Conservation (phyloP, 1,140 invertebrate species). For the Leptinotarsa lineolata region DNA sequence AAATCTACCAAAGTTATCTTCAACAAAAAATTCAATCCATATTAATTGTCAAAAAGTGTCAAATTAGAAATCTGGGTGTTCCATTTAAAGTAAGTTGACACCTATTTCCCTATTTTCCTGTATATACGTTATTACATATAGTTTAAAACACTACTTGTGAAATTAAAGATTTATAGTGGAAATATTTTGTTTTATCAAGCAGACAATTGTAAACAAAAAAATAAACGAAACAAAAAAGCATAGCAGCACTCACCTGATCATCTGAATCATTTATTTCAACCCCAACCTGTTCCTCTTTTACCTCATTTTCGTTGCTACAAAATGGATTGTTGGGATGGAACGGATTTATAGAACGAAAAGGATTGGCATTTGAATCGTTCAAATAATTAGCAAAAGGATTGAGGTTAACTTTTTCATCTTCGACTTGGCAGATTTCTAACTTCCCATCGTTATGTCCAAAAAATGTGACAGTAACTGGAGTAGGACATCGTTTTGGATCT, state of each 20-base stretch:
- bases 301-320: constrained; percentile 36
- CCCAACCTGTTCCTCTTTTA: constrained; percentile 35
- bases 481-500: constrained; percentile 52
- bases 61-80: no score
- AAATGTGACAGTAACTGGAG: constrained; percentile 63
- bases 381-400: constrained; percentile 56
- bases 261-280: constrained; percentile 32
- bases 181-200: no score
- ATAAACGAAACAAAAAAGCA: not conserved
- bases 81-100: no score
- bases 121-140: no score
- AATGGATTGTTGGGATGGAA: constrained; percentile 53
- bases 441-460: constrained; percentile 60
- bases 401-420: constrained; percentile 39
- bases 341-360: constrained; percentile 52
- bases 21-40: no score
- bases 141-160: no score
- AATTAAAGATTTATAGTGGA: no score
- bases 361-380: constrained; percentile 62
- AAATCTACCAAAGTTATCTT: no score
- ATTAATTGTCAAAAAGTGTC: no score
- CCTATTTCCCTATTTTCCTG: no score
- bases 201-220: not conserved
- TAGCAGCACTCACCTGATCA: constrained; percentile 13
- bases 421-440: constrained; percentile 47